Conservation (phyloP, 2,113 vertebrate species). For the Bufo gargarizans region DNA sequence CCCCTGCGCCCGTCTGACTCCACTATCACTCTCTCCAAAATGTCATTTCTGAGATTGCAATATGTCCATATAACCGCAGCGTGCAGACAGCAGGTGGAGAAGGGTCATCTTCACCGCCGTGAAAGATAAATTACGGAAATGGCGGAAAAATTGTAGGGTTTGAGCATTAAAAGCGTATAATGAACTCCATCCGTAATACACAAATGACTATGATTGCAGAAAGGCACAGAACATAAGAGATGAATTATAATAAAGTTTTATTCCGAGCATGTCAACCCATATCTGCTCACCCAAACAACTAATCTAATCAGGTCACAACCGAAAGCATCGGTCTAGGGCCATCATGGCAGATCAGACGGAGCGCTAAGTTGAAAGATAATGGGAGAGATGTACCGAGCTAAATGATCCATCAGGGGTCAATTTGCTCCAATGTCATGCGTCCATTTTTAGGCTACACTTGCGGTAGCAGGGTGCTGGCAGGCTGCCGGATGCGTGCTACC, state of each 20-base stretch:
- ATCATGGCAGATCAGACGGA: too few species aligned
- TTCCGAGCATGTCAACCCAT: neutral
- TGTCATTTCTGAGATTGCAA: slow-evolving; percentile 40
- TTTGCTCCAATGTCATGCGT: too few species aligned
- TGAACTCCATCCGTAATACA: neutral
- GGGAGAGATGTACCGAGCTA: too few species aligned
- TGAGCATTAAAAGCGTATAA: neutral
- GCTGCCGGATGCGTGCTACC: too few species aligned
- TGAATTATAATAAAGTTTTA: neutral
- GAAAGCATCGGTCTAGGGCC: neutral
- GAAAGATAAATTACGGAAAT: neutral
- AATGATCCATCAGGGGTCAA: too few species aligned
- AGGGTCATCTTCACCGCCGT: neutral
- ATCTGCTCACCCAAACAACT: neutral
- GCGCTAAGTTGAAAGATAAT: too few species aligned
- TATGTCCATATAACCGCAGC: slow-evolving; percentile 19
- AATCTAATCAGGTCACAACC: neutral
- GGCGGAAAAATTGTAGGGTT: neutral
- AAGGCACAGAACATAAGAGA: neutral
- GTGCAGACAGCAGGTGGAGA: neutral
- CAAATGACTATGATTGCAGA: neutral
- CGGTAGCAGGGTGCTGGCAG: too few species aligned
- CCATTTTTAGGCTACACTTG: too few species aligned
- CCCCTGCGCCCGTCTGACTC: slow-evolving; percentile 29
- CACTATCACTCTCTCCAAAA: slow-evolving; percentile 37